Evolutionary conservation across 1,140 invertebrate species (phyloP).

Genomic region (Drosophila bipectinata): DNA sequence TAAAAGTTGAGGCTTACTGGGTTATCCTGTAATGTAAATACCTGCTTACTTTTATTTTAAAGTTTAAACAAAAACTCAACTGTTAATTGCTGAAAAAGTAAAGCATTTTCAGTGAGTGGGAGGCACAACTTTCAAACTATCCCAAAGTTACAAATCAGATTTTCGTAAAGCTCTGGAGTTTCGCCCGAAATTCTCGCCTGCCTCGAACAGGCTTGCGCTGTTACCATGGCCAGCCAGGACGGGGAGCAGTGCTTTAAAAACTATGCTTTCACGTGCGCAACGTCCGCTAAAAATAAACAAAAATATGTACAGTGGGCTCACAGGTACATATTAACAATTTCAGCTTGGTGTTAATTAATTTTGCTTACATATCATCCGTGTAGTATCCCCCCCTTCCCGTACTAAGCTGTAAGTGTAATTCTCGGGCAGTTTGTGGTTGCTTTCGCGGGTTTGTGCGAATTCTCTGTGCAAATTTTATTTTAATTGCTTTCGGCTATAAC

Average conservation of each 20-base stretch:
- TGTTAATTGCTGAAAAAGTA: background rate
- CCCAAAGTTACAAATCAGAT: conserved; percentile 41
- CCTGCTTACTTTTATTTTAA: too few relatives aligned
- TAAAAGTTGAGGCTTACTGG: too few relatives aligned
- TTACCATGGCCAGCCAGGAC: background rate
- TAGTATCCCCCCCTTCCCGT: conserved; percentile 12
- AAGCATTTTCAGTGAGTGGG: background rate
- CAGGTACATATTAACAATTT: conserved; percentile 42
- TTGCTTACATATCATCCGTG: conserved; percentile 34
- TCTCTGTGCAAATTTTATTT: conserved; percentile 68
- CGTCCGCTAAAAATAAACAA: conserved; percentile 63
- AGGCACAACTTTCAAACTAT: conserved; percentile 16
- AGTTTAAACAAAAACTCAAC: too few relatives aligned
- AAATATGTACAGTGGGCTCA: conserved; percentile 7
- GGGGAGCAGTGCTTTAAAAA: conserved; percentile 30
- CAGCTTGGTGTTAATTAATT: conserved; percentile 71
- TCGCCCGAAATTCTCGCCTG: conserved; percentile 1
- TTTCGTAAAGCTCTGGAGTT: conserved; percentile 36
- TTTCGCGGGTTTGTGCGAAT: conserved; percentile 50
- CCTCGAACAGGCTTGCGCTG: conserved; percentile 15
- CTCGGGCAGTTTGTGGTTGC: conserved; percentile 49
- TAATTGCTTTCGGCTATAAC: conserved; percentile 67
- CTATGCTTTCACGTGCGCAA: conserved; percentile 70
- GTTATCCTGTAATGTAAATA: too few relatives aligned
- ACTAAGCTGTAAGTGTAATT: conserved; percentile 35